Percentiles rank a stretch among this genome's conserved stretches.
phyloP scores from a whole-genome alignment of 2,888 invertebrate genomes.

The Poecilobothrus nobilitatus region DNA sequence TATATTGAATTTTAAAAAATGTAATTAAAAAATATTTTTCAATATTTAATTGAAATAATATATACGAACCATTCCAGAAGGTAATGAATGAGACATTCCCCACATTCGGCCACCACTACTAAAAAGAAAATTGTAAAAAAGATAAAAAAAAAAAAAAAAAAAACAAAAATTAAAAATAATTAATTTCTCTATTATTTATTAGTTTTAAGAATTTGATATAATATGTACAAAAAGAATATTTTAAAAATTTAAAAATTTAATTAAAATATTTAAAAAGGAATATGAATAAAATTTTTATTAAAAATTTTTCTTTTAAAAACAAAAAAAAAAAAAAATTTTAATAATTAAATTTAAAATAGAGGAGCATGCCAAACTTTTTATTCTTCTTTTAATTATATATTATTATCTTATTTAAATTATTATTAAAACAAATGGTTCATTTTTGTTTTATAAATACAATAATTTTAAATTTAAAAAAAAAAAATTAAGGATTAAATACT shows the following conservation, averaged over 20 bases:
- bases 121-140: conserved; percentile 23
- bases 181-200: neutral
- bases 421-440: no score
- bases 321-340: no score
- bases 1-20: conserved; percentile 7
- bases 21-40: conserved; percentile 10
- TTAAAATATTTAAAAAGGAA: neutral
- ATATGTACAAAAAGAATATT: neutral
- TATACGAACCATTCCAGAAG: conserved; percentile 45
- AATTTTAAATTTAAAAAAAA: no score
- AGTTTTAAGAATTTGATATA: neutral
- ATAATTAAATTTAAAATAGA: no score
- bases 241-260: neutral
- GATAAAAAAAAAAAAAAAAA: neutral
- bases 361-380: no score
- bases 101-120: conserved; percentile 43
- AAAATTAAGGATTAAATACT: no score
- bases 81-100: conserved; percentile 45
- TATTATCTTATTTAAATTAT: no score
- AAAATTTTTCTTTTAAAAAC: no score
- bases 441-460: no score
- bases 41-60: conserved; percentile 21
- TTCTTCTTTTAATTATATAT: no score
- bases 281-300: neutral
- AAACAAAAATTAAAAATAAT: neutral